Evolutionary conservation across 2,113 vertebrate genomes (phyloP).

Genomic region (Xenopus tropicalis): DNA sequence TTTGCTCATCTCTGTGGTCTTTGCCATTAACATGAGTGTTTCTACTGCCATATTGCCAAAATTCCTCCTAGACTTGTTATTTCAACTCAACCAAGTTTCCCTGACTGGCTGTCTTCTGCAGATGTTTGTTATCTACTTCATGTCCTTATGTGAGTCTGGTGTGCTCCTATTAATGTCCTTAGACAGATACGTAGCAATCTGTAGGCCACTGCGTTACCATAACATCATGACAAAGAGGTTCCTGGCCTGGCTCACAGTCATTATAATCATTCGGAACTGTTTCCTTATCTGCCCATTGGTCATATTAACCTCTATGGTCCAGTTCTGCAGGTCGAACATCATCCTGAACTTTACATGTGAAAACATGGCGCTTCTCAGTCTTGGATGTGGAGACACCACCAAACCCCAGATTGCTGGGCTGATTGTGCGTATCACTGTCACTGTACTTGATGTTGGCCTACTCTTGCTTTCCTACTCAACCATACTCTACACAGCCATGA

Average conservation of each 20-base stretch:
- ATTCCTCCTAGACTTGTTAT: conserved; percentile 58
- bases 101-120: conserved; percentile 66
- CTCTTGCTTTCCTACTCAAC: too few species aligned
- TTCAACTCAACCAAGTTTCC: conserved; percentile 55
- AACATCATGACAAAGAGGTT: conserved; percentile 33
- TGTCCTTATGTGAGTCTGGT: conserved; percentile 49
- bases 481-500: too few species aligned
- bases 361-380: too few species aligned
- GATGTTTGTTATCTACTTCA: conserved; percentile 72
- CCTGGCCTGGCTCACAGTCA: conserved; percentile 12
- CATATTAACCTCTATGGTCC: too few species aligned
- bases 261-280: conserved; percentile 26
- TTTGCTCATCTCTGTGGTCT: conserved; percentile 63
- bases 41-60: conserved; percentile 52
- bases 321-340: too few species aligned
- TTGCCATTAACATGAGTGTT: conserved; percentile 62
- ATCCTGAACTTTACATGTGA: too few species aligned
- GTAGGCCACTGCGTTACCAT: conserved; percentile 63
- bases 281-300: neutral
- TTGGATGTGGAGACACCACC: too few species aligned
- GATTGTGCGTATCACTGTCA: too few species aligned
- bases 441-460: too few species aligned
- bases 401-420: too few species aligned
- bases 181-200: conserved; percentile 66
- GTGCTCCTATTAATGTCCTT: conserved; percentile 58